Conservation (phyloP, 2,797 vertebrate species). For the Pseudomugil gertrudae region DNA sequence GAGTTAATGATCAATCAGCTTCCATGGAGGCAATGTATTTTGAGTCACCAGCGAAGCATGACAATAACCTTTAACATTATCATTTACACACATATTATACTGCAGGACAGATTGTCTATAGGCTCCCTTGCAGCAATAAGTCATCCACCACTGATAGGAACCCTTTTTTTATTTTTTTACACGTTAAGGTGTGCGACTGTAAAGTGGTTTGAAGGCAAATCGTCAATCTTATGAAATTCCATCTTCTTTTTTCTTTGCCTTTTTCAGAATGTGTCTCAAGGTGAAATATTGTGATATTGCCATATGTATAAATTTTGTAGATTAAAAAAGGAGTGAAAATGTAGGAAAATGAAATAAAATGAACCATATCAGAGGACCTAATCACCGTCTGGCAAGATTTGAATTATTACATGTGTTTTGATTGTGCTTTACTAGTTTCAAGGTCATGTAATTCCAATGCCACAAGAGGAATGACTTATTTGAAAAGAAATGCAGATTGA, state of each 20-base stretch:
- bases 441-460: conserved; percentile 34
- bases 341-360: conserved; percentile 64
- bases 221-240: conserved; percentile 75
- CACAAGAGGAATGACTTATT: conserved; percentile 52
- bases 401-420: conserved; percentile 51
- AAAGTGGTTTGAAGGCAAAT: conserved; percentile 66
- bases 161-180: conserved; percentile 53
- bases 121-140: conserved; percentile 69
- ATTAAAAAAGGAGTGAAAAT: conserved; percentile 53
- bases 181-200: conserved; percentile 72
- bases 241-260: conserved; percentile 73
- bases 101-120: conserved; percentile 77
- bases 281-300: conserved; percentile 73
- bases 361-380: conserved; percentile 58
- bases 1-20: conserved; percentile 79
- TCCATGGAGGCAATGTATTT: conserved; percentile 72
- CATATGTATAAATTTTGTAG: conserved; percentile 56
- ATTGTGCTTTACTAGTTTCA: conserved; percentile 43
- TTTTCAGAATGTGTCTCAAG: conserved; percentile 66
- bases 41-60: conserved; percentile 74
- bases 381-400: conserved; percentile 53
- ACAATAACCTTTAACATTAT: conserved; percentile 85
- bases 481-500: conserved; percentile 65
- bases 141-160: conserved; percentile 72
- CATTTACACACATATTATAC: conserved; percentile 80